Evolutionary conservation across 1,140 invertebrate species (phyloP), one percentile per base, ranked within the genome.

Genomic region (Drosophila novamexicana): DNA sequence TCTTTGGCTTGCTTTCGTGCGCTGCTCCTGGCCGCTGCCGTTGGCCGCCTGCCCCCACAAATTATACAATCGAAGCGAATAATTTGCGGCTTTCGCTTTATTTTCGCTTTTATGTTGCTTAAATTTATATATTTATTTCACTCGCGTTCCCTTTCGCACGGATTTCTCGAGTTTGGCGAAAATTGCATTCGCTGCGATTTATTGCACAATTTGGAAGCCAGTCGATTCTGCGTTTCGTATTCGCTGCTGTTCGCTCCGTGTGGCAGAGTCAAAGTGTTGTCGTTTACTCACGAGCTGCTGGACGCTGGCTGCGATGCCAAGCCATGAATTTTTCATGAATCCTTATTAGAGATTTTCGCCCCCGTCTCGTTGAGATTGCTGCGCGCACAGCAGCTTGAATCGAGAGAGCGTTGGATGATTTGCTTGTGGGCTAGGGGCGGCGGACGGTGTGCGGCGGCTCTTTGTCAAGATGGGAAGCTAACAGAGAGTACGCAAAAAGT

Each of bases 241-340:
- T 63, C 39, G 42, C 42, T 68, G 71, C 54, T 70, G 63, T 72
- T 85, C 75, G 81, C 82, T 86, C 70, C 79, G 83, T 86, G 82
- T 79, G 79, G 68, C 83, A 73, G 82, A 86, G 79, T 89, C 84
- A 79, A 79, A 88, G 83, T 88, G 83, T 89, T 88, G 75, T 80
- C 84, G 83, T 88, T 88, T 83, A 88, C 83, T 88, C 83, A 80
- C 77, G 83, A 86, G 84, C 79, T 77, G 81, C 72, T 69, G 79
- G 79, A 67, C 77, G 84, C 64, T 79, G 75, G 69, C 65, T 77
- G 72, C 77, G 56, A 68, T 82, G 83, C 75, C 68, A 88, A 69
- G 79, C 79, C 70, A 88, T 88, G 84, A 89, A 88, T 88, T 88
- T 88, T 88, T 88, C 74, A 88, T 89, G 67, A 79, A 77, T 88